These are phyloP conservation scores for Manis pentadactyla DNA, from an alignment of 2,797 vertebrate species.

Conservation along the genomic window DNA sequence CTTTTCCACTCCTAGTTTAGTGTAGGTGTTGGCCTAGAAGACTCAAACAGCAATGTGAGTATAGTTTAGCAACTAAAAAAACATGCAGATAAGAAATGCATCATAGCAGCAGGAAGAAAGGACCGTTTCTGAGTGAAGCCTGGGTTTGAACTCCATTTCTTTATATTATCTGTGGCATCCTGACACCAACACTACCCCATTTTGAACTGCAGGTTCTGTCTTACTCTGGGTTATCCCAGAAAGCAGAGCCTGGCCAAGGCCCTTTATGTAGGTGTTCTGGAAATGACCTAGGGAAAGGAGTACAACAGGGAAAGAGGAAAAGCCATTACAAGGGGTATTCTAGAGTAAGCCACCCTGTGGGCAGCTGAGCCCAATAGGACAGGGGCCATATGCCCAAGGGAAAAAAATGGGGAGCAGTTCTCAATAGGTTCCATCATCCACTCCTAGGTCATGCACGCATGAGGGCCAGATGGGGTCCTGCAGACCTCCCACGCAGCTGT, in stretches of 20 bases:
- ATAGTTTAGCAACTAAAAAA: constrained; percentile 21
- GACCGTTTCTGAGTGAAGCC: background rate
- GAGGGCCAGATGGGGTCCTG: background rate
- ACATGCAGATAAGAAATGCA: background rate
- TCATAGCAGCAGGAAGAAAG: background rate
- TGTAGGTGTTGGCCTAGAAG: background rate
- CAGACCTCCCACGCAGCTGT: too few relatives aligned
- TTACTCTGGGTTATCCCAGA: background rate
- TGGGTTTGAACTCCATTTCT: background rate
- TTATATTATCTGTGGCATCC: background rate
- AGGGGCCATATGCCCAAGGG: background rate
- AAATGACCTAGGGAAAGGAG: background rate
- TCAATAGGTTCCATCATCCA: background rate
- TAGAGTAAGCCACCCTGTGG: background rate
- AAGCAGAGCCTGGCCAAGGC: background rate
- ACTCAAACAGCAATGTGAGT: background rate
- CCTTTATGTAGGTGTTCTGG: background rate
- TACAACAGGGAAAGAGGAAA: background rate
- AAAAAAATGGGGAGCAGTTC: background rate
- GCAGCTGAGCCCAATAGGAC: background rate
- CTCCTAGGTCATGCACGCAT: background rate
- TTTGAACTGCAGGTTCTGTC: background rate
- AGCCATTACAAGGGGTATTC: background rate
- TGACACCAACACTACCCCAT: background rate
- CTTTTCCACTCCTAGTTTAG: constrained; percentile 1